Evolutionary conservation across 2,797 vertebrate genomes (phyloP), one percentile per base, ranked within the genome.

Genomic region (Streptopelia turtur): DNA sequence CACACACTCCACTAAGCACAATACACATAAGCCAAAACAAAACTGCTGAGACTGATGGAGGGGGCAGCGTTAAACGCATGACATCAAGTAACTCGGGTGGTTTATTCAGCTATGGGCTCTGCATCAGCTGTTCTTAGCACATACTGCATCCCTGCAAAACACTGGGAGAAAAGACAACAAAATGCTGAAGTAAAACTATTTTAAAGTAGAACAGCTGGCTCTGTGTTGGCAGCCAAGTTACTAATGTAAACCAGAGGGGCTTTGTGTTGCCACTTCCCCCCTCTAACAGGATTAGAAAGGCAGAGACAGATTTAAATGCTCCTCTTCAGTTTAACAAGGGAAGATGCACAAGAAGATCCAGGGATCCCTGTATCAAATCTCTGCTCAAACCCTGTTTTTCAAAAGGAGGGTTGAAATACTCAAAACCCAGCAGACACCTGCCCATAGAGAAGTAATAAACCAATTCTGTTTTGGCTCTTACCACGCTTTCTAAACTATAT

Each of bases 171-270:
- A 59, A 89, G 50, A 55, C 49, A 80, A 66, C n/a, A 57, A 66
- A 76, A 76, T 6, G 37, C 16, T 63, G 12, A 45, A 79, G 72
- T 60, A 74, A 56, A 91, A 76, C 31, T 68, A 37, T 47, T 86
- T 68, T 56, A 82, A 85, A 95, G 68, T 69, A 78, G 64, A 95
- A 60, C 89, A 95, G 85, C 92, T 87, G 87, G 80, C 69, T 95
- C 74, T 90, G 27, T 30, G n/a, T 5, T 90, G 66, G 84, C 64
- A 80, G 90, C 45, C 79, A 91, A 84, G 28, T 43, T 59, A 57
- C 33, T 71, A 79, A 66, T 70, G 47, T 25, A 55, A 6, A 84
- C 41, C 72, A 87, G 83, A 81, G 77, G 74, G 70, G 79, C 64
- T 94, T 87, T 75, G 60, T 41, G 35, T 83, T 61, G 83, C 57